Evolutionary conservation across 2,888 invertebrate genomes (phyloP).

Genomic region (Sipha maydis): DNA sequence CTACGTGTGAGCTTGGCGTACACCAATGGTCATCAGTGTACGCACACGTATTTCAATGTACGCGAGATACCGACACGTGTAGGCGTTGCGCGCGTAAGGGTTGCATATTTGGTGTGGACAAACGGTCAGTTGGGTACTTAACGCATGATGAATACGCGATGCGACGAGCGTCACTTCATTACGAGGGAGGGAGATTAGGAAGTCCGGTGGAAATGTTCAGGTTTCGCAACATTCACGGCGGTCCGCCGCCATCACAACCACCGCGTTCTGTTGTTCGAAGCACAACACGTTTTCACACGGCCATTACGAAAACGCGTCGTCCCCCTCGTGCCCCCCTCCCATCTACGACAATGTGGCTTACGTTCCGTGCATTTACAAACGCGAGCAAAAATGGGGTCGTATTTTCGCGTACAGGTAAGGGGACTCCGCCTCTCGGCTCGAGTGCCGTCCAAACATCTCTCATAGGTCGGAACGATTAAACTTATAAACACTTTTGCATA

Average conservation of each 20-base stretch:
- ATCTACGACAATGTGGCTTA: background rate
- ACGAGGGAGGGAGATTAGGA: background rate
- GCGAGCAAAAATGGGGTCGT: slow-evolving; percentile 33
- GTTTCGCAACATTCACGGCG: background rate
- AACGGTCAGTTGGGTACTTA: too few species aligned
- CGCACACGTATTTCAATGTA: too few species aligned
- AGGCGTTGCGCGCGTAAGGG: too few species aligned
- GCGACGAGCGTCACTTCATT: too few species aligned
- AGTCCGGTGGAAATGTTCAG: background rate
- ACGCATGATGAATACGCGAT: too few species aligned
- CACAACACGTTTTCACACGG: background rate
- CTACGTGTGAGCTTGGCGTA: too few species aligned
- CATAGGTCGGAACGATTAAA: slow-evolving; percentile 34
- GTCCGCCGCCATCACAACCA: background rate
- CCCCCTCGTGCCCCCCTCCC: background rate
- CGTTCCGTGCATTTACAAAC: background rate
- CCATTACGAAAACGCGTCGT: slow-evolving; percentile 21
- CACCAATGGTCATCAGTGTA: too few species aligned
- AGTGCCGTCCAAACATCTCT: slow-evolving; percentile 1
- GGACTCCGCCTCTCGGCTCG: slow-evolving; percentile 12
- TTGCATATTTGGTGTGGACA: too few species aligned
- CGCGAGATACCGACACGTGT: too few species aligned
- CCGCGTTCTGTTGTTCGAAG: background rate
- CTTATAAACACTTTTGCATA: background rate
- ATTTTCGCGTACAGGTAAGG: slow-evolving; percentile 20